Percentiles rank a stretch among this genome's conserved stretches.
phyloP scores from a whole-genome alignment of 2,888 invertebrate species.

The Limnephilus lunatus region DNA sequence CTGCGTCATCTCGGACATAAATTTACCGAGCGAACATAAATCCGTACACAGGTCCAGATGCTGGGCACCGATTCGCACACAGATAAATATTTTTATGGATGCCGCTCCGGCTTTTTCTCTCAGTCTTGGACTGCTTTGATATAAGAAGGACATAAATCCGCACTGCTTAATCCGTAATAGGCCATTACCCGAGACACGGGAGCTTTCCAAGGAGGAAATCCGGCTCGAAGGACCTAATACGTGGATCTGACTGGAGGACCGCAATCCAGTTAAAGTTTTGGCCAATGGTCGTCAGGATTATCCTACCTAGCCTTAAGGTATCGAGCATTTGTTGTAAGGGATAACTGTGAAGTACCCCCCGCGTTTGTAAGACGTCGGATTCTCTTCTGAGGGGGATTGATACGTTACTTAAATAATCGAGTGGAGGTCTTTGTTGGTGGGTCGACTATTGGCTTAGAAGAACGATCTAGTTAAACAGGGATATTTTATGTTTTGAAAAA shows the following conservation, averaged over 20 bases:
- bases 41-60: slow-evolving; percentile 26
- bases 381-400: slow-evolving; percentile 25
- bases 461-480: neutral
- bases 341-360: slow-evolving; percentile 20
- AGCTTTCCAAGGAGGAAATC: slow-evolving; percentile 27
- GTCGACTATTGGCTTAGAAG: neutral
- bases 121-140: slow-evolving; percentile 56
- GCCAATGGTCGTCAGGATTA: slow-evolving; percentile 47
- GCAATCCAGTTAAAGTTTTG: slow-evolving; percentile 65
- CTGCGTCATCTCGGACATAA: slow-evolving; percentile 9
- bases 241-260: slow-evolving; percentile 44
- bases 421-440: neutral
- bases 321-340: slow-evolving; percentile 41
- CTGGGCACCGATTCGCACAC: slow-evolving; percentile 22
- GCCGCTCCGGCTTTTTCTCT: slow-evolving; percentile 42
- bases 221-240: slow-evolving; percentile 3
- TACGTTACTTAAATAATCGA: slow-evolving; percentile 38
- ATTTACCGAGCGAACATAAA: slow-evolving; percentile 7
- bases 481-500: neutral
- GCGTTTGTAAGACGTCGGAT: neutral
- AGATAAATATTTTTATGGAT: slow-evolving; percentile 63
- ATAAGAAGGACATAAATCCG: slow-evolving; percentile 66
- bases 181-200: slow-evolving; percentile 65
- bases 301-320: slow-evolving; percentile 52
- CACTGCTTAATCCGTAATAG: slow-evolving; percentile 64